Evolutionary conservation across 2,113 vertebrate species (phyloP).

Genomic region (Caranx ignobilis): DNA sequence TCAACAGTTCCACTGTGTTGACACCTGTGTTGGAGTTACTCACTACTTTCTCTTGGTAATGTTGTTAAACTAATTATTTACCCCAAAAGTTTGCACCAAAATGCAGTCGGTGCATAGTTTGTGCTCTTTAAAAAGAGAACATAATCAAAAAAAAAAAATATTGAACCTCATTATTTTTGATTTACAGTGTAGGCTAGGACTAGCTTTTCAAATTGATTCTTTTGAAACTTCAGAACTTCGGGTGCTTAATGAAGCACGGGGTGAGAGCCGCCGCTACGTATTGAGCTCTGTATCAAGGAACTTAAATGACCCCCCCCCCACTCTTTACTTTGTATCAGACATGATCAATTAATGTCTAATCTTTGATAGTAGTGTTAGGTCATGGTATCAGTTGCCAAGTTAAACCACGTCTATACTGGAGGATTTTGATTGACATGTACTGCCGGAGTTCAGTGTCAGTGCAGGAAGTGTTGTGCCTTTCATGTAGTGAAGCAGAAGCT

Average conservation of each 20-base stretch:
- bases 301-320: background rate
- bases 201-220: background rate
- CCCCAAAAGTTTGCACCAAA: background rate
- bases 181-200: background rate
- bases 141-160: background rate
- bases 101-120: background rate
- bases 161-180: constrained; percentile 6
- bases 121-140: background rate
- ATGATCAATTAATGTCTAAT: background rate
- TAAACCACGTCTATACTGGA: background rate
- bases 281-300: background rate
- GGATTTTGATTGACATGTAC: background rate
- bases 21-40: background rate
- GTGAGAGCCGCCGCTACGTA: background rate
- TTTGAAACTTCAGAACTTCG: background rate
- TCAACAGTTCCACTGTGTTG: constrained; percentile 3
- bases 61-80: background rate
- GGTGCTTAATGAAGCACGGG: background rate
- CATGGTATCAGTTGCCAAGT: no score
- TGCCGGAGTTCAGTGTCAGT: background rate
- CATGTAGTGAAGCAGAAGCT: background rate
- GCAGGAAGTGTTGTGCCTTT: background rate
- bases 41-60: constrained; percentile 11
- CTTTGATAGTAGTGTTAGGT: background rate
- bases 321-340: constrained; percentile 2